Percentiles rank a stretch among this genome's conserved stretches.
phyloP scores from a whole-genome alignment of 1,140 invertebrate genomes.

The Apis mellifera region Amel_HAv3.1 CM009942.2:774001-774500 shows the following conservation, averaged over 20 bases:
- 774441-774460: neutral
- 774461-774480: too few relatives aligned
- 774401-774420: constrained; percentile 34
- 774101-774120: neutral
- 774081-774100: too few relatives aligned
- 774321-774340: constrained; percentile 52
- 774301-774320: constrained; percentile 51
- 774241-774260: constrained; percentile 35
- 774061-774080: neutral
- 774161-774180: neutral
- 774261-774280: neutral
- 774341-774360: constrained; percentile 21
- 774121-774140: too few relatives aligned
- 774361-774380: constrained; percentile 54
- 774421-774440: neutral
- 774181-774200: constrained; percentile 21
- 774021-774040: constrained; percentile 1
- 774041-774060: constrained; percentile 12
- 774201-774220: constrained; percentile 39
- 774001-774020: constrained; percentile 34
- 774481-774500: too few relatives aligned
- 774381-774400: constrained; percentile 48
- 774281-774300: neutral
- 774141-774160: constrained; percentile 4
- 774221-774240: constrained; percentile 18